These are phyloP conservation scores for Adelosebastes latens DNA, from an alignment of 2,797 vertebrate species.

Conservation along the genomic window DNA sequence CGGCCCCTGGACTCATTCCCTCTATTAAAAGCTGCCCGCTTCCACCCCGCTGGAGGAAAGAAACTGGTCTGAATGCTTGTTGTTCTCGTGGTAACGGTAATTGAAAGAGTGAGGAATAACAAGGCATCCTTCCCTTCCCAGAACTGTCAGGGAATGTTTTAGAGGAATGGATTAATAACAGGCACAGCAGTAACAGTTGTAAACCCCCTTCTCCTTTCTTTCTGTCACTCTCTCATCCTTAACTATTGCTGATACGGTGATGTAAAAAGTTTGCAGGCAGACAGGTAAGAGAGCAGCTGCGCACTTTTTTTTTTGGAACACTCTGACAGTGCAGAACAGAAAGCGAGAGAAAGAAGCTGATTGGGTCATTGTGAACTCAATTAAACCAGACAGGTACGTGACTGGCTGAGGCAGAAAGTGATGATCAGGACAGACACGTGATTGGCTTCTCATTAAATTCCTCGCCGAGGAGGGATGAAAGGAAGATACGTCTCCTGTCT, in stretches of 20 bases:
- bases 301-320: slow-evolving; percentile 6
- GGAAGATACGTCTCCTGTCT: slow-evolving; percentile 34
- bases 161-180: slow-evolving; percentile 57
- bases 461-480: slow-evolving; percentile 21
- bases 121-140: slow-evolving; percentile 27
- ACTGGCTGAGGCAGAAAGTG: slow-evolving; percentile 45
- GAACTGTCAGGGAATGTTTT: slow-evolving; percentile 50
- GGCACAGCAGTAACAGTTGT: slow-evolving; percentile 34
- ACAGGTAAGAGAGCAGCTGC: slow-evolving; percentile 35
- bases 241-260: slow-evolving; percentile 29
- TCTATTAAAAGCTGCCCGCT: slow-evolving; percentile 43
- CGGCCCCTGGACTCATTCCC: slow-evolving; percentile 41
- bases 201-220: not conserved
- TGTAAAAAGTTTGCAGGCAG: slow-evolving; percentile 43
- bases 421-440: slow-evolving; percentile 49
- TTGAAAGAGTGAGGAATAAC: slow-evolving; percentile 57
- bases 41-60: not conserved
- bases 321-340: slow-evolving; percentile 45
- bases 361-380: slow-evolving; percentile 66
- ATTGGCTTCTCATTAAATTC: slow-evolving; percentile 62
- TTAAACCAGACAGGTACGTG: slow-evolving; percentile 53
- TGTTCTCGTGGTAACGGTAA: slow-evolving; percentile 33
- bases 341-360: slow-evolving; percentile 28
- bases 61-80: slow-evolving; percentile 10
- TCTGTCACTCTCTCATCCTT: slow-evolving; percentile 34